These are phyloP conservation scores for Leucoraja erinaceus DNA, from an alignment of 2,113 vertebrate genomes.

Conservation along the genomic window DNA sequence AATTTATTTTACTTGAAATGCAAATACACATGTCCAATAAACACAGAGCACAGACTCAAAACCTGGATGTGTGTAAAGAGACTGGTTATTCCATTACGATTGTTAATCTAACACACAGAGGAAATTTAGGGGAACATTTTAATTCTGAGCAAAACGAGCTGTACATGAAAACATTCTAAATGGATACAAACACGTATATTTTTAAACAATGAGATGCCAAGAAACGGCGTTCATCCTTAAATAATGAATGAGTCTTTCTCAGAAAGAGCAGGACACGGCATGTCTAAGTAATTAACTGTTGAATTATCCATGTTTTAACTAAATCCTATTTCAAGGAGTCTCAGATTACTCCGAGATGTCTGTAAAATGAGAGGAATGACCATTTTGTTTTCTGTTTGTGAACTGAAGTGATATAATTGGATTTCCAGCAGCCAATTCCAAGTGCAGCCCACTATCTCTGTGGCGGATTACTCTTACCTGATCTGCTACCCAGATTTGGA, in stretches of 20 bases:
- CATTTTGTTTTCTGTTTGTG: not conserved
- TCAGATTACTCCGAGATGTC: not conserved
- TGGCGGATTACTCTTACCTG: not conserved
- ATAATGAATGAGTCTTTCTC: not conserved
- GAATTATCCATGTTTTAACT: slow-evolving; percentile 16
- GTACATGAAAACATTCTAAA: not conserved
- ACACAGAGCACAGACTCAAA: not conserved
- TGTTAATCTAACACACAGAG: not conserved
- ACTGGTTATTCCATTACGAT: not conserved
- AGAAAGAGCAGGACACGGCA: not conserved
- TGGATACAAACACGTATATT: not conserved
- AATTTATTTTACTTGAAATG: not conserved
- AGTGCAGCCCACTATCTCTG: no score
- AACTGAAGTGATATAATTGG: not conserved
- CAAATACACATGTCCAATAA: not conserved
- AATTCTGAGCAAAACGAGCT: not conserved
- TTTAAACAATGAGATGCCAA: not conserved
- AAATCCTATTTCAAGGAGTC: not conserved
- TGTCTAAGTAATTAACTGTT: slow-evolving; percentile 5
- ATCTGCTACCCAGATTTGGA: not conserved
- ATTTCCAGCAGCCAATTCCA: no score
- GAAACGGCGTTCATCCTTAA: not conserved
- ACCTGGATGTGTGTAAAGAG: not conserved
- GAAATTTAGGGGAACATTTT: not conserved
- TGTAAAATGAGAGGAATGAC: not conserved